Base-by-base conservation (phyloP, 2,888 invertebrate genomes). In the Amphipoea oculea region DNA sequence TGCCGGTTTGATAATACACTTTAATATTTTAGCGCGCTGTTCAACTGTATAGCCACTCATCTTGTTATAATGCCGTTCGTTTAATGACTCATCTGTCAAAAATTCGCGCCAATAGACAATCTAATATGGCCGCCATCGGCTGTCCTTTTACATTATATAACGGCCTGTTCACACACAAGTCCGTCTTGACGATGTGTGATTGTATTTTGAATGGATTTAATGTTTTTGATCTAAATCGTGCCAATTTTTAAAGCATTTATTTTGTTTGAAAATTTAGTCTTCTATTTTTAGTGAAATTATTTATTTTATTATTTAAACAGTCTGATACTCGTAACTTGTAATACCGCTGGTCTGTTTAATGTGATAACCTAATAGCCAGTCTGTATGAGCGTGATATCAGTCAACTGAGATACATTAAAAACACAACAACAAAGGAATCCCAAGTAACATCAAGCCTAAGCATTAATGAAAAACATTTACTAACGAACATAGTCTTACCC, bases 401-500 rank as follows among this genome's bases (percentile, higher is more conserved):
- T 23, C 40, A 42, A 45, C 1, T 23, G 0, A 36, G 5, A 42
- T 62, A 45, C 42, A 62, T 67, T 54, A 40, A 42, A 76, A 81
- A 72, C 29, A 42, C 11, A 81, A 68, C n/a, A 76, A 80, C 73
- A 76, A 74, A 65, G 71, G 65, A 74, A 77, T 66, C 68, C 14
- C 9, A 57, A 71, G 42, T 23, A 76, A 71, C 80, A 79, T 69
- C 62, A 82, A 67, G 29, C 62, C 81, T 6, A 20, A 65, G 9
- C 42, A 62, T 67, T 57, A 73, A 81, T 48, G 48, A 67, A 62
- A 83, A 80, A 84, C 77, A 77, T 72, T 76, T 40, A 73, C 74
- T 63, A 78, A 81, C 36, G 73, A 81, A 85, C 69, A 79, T 79
- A 77, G 66, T 83, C 86, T 82, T 82, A 86, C 71, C 72, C 79